Base-by-base conservation (phyloP, 1,140 invertebrate species). In the Pseudomyrmex gracilis region DNA sequence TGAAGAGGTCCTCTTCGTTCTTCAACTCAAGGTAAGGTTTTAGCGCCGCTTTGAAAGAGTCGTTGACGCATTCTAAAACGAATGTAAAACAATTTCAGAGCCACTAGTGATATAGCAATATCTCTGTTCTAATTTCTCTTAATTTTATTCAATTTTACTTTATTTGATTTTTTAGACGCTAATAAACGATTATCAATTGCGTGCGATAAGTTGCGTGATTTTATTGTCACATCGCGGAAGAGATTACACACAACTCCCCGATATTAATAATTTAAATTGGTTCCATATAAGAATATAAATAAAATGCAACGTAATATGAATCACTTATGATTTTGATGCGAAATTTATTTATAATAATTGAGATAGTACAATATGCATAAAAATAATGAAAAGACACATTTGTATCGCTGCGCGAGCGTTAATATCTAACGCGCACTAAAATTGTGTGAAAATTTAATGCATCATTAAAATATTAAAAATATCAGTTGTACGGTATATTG, bases 1-100 rank as follows among this genome's bases (percentile, higher is more conserved):
- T 94, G 93, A 94, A 88, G 91, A 93, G 84, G 88, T 91, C 85
- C 87, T 93, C 87, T 93, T 91, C 87, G 86, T 92, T 91, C 91
- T 94, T 90, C 93, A 91, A 80, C 85, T 93, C 89, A 93, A 94
- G 93, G 93, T 94, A 93, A 74, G 91, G 64, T 9, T 8, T 47
- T 51, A 47, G 53, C 51, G 67, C 57, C 53, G 74, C 17, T 82
- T 86, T 83, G 10, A 71, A 24, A 13, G 24, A 53, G 51, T 47
- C 20, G 12, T 67, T 68, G 51, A 13, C 12, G 51, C 64, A 57
- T 68, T 22, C 57, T 58, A 68, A 68, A 68, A 47, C 15, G 45
- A 47, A 80, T 80, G n/a, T 73, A 49, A 47, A 73, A 47, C n/a
- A n/a, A 13, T 68, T 57, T 68, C 49, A 2, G 17, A 12, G 49